Evolutionary conservation across 2,797 vertebrate species (phyloP).

Genomic region (Stomatorhinus walkeri): DNA sequence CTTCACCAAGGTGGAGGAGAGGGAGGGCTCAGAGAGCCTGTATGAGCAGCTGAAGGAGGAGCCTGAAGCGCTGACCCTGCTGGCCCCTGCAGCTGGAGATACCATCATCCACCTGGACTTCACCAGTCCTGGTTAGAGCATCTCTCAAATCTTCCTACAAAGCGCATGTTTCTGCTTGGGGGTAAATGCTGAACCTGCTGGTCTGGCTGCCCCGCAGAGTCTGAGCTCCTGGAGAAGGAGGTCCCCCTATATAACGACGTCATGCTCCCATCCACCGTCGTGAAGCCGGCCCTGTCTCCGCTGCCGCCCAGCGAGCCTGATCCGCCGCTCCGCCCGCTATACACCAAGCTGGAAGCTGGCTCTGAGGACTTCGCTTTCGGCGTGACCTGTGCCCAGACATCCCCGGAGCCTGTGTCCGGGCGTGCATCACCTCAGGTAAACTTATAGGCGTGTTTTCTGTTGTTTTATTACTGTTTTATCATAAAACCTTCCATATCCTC

Average conservation of each 20-base stretch:
- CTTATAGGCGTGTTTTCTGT: background rate
- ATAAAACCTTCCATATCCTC: background rate
- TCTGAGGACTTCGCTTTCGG: constrained; percentile 67
- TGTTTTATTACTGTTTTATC: background rate
- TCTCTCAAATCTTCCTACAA: background rate
- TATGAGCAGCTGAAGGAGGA: constrained; percentile 86
- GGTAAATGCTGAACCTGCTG: constrained; percentile 13
- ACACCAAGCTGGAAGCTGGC: constrained; percentile 63
- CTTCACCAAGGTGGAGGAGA: constrained; percentile 62
- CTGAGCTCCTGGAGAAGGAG: constrained; percentile 74
- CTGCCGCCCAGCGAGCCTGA: constrained; percentile 71
- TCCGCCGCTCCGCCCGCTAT: constrained; percentile 61
- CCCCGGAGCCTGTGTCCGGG: constrained; percentile 60
- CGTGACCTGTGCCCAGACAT: constrained; percentile 59
- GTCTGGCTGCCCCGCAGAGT: constrained; percentile 61
- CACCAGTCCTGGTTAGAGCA: constrained; percentile 69
- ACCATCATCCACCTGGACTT: constrained; percentile 85
- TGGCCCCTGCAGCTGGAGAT: constrained; percentile 93
- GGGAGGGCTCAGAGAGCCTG: constrained; percentile 59
- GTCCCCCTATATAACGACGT: constrained; percentile 92
- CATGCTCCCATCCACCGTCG: constrained; percentile 84
- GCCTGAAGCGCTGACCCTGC: constrained; percentile 78
- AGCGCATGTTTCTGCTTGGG: background rate
- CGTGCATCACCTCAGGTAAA: constrained; percentile 74
- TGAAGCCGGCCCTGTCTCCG: constrained; percentile 77